Evolutionary conservation across 1,140 invertebrate species (phyloP), one percentile per base, ranked within the genome.

Genomic region (Lerema accius): DNA sequence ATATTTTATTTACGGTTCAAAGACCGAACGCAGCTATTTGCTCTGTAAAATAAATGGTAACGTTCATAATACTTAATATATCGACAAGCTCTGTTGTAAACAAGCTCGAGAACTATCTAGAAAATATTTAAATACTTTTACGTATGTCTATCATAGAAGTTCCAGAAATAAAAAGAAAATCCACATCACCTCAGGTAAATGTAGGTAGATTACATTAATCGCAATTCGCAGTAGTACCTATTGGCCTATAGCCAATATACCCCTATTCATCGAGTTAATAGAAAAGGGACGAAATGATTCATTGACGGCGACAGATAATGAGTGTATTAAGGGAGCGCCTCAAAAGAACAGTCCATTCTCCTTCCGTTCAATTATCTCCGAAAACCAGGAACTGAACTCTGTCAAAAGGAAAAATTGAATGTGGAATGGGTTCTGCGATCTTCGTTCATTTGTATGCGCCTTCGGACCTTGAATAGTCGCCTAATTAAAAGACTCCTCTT

Each of bases 401-500:
- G 50, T 63, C 60, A 63, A 63, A 32, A 68, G 60, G 11, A 63
- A 64, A 51, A 67, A 65, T 55, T 23, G 63, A 70, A 72, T 71
- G 63, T 51, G 69, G 63, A 74, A 56, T 67, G 67, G 66, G 40
- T 53, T 39, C 39, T 55, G 39, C 63, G 43, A 75, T 75, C 71
- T 75, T 49, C 67, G 23, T 77, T 81, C 76, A 81, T 81, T 81
- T 81, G 72, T 79, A 81, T 77, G 79, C 79, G 63, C 62, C 46
- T 58, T 32, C 48, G 59, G 65, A 70, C 69, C 73, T 66, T 53
- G 65, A 74, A 79, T 78, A 74, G 77, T 78, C 75, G 70, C 63
- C 73, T 82, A 80, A 82, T 80, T 82, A 82, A 78, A 80, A 82
- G 73, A 73, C 60, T 67, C 39, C 35, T 63, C 79, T 82, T 82